Evolutionary conservation across 2,888 invertebrate species (phyloP), one percentile per base, ranked within the genome.

Genomic region (Linyphia triangularis): DNA sequence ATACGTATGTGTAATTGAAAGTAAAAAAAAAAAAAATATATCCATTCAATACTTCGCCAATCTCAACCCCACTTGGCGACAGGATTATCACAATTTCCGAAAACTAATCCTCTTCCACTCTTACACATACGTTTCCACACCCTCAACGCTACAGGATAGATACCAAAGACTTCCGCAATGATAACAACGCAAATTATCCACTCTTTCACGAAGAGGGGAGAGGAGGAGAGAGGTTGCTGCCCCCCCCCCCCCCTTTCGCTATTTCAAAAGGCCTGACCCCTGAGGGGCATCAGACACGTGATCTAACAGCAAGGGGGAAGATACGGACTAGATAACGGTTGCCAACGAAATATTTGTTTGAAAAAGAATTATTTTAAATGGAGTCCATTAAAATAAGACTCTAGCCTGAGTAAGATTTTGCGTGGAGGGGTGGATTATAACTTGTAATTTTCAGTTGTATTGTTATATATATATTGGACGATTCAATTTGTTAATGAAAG

Each of bases 171-270:
- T 73, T 73, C 65, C 69, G 28, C 72, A 43, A 37, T 73, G 73
- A 73, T 83, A 83, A 83, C 83, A 83, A 83, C 83, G 83, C 83
- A 73, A 83, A 83, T 83, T 83, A 83, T 83, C 83, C 30, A 28
- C 51, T 70, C 59, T 70, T 61, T 72, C 69, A 13, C 16, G 40
- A 57, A 30, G 37, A 10, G 40, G 69, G 9, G 43, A 43, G n/a
- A n/a, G n/a, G n/a, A n/a, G n/a, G n/a, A n/a, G n/a, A n/a, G n/a
- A n/a, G n/a, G n/a, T n/a, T n/a, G n/a, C n/a, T n/a, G n/a, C n/a
- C n/a, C 6, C 13, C 16, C 51, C 61, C 78, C 26, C 19, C 30
- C 67, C 6, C 77, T 19, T 10, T 13, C n/a, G 13, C 61, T 24
- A 19, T 51, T 59, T 28, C n/a, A 70, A 43, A 77, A 26, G 33